A percentile compares a stretch with the other conserved stretches of the same genome.
These are phyloP conservation scores for Mesocentrotus franciscanus DNA, from an alignment of 53 echinoderm and acorn worm species.

Conservation along the genomic window DNA sequence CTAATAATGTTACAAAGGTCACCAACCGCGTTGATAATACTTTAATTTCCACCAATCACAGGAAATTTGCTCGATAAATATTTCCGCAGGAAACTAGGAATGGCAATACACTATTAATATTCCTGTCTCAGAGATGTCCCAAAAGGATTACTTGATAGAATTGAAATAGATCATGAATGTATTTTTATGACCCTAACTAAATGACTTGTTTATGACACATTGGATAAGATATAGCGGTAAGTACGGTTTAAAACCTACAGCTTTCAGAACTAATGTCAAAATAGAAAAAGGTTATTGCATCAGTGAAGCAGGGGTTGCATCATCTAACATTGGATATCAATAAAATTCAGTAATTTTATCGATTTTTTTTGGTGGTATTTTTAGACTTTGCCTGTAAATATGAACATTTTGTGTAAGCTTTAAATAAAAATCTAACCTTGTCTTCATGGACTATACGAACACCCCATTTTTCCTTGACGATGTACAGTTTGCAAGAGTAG, in stretches of 20 bases:
- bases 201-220: not conserved
- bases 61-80: constrained; percentile 43
- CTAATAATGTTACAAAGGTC: not conserved
- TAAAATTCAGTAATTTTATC: not conserved
- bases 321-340: not conserved
- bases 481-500: too few relatives aligned
- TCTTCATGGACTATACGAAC: not conserved
- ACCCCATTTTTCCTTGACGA: not conserved
- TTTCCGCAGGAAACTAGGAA: constrained; percentile 23
- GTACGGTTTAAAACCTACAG: not conserved
- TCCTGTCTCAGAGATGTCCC: constrained; percentile 12
- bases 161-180: not conserved
- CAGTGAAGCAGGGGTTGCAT: not conserved
- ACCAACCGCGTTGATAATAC: not conserved
- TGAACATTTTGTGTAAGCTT: too few relatives aligned
- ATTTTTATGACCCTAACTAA: not conserved
- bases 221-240: not conserved
- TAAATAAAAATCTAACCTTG: not conserved
- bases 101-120: not conserved
- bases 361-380: not conserved
- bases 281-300: not conserved
- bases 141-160: not conserved
- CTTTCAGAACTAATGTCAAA: not conserved
- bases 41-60: not conserved
- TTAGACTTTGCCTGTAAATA: too few relatives aligned